Percentiles rank a stretch among this genome's conserved stretches.
Conservation (phyloP, 1,140 invertebrate species). For the Pygmarrhopalites habei region DNA sequence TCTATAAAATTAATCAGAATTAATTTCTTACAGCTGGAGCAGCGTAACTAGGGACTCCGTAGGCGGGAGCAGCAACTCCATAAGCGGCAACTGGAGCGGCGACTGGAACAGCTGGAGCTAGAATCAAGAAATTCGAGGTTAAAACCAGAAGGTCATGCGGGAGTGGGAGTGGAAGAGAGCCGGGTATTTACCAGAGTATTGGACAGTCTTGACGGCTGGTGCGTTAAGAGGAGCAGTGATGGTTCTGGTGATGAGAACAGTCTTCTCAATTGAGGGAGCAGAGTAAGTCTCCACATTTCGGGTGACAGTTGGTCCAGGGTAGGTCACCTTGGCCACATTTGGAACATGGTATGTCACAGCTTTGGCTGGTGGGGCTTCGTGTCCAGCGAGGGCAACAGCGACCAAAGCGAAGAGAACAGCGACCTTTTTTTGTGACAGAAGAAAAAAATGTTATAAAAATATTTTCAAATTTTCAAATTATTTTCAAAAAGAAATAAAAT, state of each 20-base stretch:
- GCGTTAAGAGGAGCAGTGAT: constrained; percentile 36
- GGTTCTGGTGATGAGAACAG: constrained; percentile 34
- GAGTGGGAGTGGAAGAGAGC: no score
- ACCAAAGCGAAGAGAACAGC: constrained; percentile 20
- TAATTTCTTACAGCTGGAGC: not conserved
- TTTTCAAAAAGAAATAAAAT: no score
- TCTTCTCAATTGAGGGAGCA: constrained; percentile 38
- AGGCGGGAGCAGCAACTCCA: constrained; percentile 9
- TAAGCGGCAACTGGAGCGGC: constrained; percentile 22
- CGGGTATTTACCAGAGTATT: not conserved
- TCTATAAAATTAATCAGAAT: not conserved
- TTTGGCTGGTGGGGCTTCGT: constrained; percentile 38
- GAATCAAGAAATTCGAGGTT: not conserved
- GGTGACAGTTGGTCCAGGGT: constrained; percentile 35
- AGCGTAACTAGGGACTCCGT: constrained; percentile 4
- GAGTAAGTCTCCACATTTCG: constrained; percentile 35
- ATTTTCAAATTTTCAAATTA: no score
- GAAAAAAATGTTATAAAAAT: no score
- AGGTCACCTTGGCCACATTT: constrained; percentile 34
- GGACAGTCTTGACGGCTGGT: constrained; percentile 19
- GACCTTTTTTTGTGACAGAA: no score
- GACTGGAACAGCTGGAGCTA: constrained; percentile 20
- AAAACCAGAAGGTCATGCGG: not conserved
- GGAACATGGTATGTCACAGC: constrained; percentile 37
- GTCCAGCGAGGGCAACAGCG: constrained; percentile 31